Evolutionary conservation across 2,113 vertebrate species (phyloP).

Genomic region (Pteropus alecto): DNA sequence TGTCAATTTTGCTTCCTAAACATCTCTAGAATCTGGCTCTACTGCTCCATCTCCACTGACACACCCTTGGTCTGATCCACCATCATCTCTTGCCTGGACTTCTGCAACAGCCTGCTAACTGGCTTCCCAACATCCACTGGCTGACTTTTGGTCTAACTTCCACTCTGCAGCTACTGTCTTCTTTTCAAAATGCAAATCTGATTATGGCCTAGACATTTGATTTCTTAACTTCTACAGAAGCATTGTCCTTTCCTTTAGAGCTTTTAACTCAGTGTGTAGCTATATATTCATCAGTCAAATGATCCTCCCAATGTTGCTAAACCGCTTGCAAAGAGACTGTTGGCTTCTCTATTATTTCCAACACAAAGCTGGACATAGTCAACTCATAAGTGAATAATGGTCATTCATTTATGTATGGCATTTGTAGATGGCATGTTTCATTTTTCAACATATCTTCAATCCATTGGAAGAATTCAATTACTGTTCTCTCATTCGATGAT

Average conservation of each 20-base stretch:
- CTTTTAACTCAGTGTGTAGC: neutral
- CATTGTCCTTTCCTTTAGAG: neutral
- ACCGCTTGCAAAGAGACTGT: neutral
- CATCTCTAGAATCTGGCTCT: neutral
- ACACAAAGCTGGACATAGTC: neutral
- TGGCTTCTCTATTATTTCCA: neutral
- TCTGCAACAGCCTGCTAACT: neutral
- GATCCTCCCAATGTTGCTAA: neutral
- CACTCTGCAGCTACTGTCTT: neutral
- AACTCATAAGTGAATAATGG: neutral
- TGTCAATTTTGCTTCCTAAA: neutral
- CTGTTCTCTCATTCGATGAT: neutral
- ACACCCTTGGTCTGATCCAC: neutral
- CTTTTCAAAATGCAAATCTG: neutral
- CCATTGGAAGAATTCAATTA: neutral
- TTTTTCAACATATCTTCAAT: neutral
- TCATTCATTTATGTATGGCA: neutral
- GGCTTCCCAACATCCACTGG: neutral
- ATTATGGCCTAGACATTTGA: neutral
- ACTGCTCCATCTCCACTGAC: neutral
- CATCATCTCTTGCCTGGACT: neutral
- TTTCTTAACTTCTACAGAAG: neutral
- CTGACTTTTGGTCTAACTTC: neutral
- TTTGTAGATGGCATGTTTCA: neutral
- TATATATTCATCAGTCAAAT: neutral